Conservation (phyloP, 1,140 invertebrate genomes). For the Triops cancriformis region DNA sequence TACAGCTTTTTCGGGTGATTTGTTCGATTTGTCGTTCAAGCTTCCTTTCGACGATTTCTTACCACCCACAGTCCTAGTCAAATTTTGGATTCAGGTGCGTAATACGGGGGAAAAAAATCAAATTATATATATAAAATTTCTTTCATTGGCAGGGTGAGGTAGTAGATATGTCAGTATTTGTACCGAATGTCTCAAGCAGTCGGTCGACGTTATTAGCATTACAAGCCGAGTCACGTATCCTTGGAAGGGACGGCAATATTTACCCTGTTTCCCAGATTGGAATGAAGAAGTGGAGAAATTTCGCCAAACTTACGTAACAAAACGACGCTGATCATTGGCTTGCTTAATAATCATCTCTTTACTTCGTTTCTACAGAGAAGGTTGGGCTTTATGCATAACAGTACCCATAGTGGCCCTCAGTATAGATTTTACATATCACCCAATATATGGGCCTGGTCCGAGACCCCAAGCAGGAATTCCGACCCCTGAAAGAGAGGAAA, state of each 20-base stretch:
- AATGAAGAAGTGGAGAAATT: neutral
- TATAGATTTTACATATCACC: conserved; percentile 84
- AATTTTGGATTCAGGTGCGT: conserved; percentile 78
- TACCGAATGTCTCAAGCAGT: neutral
- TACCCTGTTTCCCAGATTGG: neutral
- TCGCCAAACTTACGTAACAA: neutral
- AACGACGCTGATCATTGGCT: neutral
- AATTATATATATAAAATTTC: neutral
- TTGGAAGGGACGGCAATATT: neutral
- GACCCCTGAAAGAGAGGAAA: conserved; percentile 88
- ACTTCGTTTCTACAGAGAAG: conserved; percentile 43
- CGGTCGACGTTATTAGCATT: neutral
- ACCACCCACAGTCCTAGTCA: conserved; percentile 71
- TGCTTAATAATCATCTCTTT: neutral
- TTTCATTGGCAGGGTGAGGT: neutral
- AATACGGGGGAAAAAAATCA: conserved; percentile 25
- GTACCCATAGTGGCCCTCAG: conserved; percentile 86
- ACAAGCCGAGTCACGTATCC: neutral
- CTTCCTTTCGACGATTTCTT: conserved; percentile 87
- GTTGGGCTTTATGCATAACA: conserved; percentile 93
- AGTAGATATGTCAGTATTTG: neutral
- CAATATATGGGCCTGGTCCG: conserved; percentile 73
- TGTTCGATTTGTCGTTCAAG: conserved; percentile 84
- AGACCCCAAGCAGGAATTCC: conserved; percentile 81
- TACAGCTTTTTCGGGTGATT: conserved; percentile 84